Evolutionary conservation across 2,888 invertebrate genomes (phyloP), one percentile per base, ranked within the genome.

Genomic region (Panopea generosa): DNA sequence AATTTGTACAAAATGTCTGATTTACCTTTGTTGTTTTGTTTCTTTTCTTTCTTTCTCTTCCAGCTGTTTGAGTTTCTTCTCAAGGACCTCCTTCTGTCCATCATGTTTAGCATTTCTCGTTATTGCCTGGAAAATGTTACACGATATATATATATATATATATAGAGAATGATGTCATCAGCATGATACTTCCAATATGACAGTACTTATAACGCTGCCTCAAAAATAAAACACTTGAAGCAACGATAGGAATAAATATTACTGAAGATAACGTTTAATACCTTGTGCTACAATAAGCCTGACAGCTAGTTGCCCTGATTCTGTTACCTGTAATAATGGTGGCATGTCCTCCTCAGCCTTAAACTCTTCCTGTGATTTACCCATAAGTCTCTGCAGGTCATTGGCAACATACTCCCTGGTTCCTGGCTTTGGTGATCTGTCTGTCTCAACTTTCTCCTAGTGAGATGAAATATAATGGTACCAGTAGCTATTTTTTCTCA

Each of bases 301-400:
- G n/a, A n/a, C n/a, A n/a, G n/a, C n/a, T n/a, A n/a, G n/a, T n/a
- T n/a, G n/a, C n/a, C n/a, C n/a, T n/a, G n/a, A n/a, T 33, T 3
- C 45, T 3, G 22, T 26, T 67, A 91, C 90, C 87, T 90, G 91
- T 18, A 91, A 76, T 18, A 91, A 77, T 56, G 91, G 90, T 38
- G 91, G 90, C 57, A 91, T 83, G 63, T 91, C 91, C 40, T 91
- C 91, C n/a, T 90, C 90, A 11, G 78, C 82, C 66, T 84, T 84
- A 16, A 70, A 71, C 29, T 84, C 84, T 40, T 81, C 82, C 59
- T 77, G 77, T 27, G 80, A 68, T 60, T 77, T 73, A n/a, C 81
- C 75, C 24, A 88, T 75, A 50, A 91, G 81, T 20, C 75, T 75
- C 47, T 78, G 75, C 27, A 91, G 77, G 59, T 91, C 91, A 52